Evolutionary conservation across 64 coral and sea anemone genomes (phyloP), one percentile per base, ranked within the genome.

Genomic region (Montipora capricornis): DNA sequence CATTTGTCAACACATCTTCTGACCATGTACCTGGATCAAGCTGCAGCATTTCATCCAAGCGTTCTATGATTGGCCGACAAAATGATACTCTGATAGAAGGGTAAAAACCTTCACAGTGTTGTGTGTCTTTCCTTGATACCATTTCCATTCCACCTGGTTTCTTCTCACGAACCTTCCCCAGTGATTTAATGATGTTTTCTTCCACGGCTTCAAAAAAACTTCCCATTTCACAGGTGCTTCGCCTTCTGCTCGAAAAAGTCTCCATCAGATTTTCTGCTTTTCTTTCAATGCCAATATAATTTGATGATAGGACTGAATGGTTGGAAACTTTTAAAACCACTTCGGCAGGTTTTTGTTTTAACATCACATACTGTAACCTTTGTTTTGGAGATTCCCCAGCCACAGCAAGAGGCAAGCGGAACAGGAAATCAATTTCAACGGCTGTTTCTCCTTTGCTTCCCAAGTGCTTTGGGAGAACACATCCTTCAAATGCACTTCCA

Each of bases 81-180:
- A 84, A 68, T 68, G 44, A 47, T 37, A 68, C 81, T 66, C n/a
- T 7, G 6, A 68, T 6, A 44, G 81, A 84, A 68, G 81, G 26
- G 9, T 4, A 26, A 68, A 68, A 60, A 29, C 44, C 44, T 17
- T 0, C 44, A 48, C 29, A 16, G 8, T 48, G 4, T 19, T 48
- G 6, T 68, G 15, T 19, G 8, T 62, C 12, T 15, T 26, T 47
- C 61, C 81, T 84, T 16, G 59, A 4, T 6, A 84, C 37, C 29
- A 84, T 84, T 84, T 84, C 81, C 81, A 84, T 70, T 14, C 81
- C 81, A 84, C 81, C 81, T 49, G 81, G 81, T 44, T 84, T 84
- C 3, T 84, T 11, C 2, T 7, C 37, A 84, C 45, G 45, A 68
- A 84, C 24, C 81, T 84, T 84, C 1, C 37, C 13, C 5, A 84